Conservation (phyloP, 2,797 vertebrate species). For the Lepidocolaptes lacrymiger region DNA sequence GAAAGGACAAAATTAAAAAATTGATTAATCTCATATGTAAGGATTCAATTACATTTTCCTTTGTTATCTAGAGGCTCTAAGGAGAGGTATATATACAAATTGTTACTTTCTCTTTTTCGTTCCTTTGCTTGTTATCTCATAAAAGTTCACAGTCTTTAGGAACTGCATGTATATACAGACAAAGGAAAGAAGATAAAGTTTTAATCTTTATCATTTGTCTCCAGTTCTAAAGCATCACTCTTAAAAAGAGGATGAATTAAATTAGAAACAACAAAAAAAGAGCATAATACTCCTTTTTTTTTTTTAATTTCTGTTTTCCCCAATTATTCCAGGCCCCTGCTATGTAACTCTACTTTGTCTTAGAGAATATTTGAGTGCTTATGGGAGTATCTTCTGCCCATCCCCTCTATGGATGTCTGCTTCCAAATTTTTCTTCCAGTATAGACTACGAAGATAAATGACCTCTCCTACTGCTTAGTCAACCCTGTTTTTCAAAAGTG, state of each 20-base stretch:
- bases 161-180: neutral
- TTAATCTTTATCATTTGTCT: neutral
- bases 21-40: neutral
- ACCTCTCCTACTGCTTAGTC: neutral
- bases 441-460: neutral
- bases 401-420: rapidly evolving
- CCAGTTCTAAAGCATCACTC: neutral
- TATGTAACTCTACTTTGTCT: neutral
- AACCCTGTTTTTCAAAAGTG: neutral
- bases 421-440: neutral
- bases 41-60: neutral
- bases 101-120: neutral
- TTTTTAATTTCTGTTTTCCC: neutral
- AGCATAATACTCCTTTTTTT: neutral
- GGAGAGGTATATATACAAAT: neutral
- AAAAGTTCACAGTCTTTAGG: neutral
- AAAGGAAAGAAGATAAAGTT: neutral
- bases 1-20: neutral
- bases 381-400: neutral
- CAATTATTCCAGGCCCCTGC: neutral
- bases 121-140: neutral
- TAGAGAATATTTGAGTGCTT: neutral
- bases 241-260: too few relatives aligned
- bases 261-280: neutral
- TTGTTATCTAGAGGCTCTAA: neutral